Base-by-base conservation (phyloP, 2,113 vertebrate genomes). In the Oreocharis arfaki region DNA sequence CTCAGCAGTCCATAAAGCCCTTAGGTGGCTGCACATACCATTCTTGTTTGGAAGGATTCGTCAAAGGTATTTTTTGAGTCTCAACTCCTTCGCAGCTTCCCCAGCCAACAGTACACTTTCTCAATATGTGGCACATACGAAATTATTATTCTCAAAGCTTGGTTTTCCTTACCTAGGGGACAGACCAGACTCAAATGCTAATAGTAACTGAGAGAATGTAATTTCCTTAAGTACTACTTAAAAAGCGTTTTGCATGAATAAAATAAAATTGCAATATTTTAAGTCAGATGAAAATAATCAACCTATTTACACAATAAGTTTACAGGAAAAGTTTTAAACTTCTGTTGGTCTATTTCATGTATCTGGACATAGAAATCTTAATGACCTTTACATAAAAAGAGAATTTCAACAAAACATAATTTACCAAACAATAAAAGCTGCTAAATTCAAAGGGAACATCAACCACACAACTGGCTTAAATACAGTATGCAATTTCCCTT, bases 341-440 rank as follows among this genome's bases (percentile, higher is more conserved):
- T 86, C 32, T 18, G 13, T 37, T 69, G 21, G 21, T 74, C 39
- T 86, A 27, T 50, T 92, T 88, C 52, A 59, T 15, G 6, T 28
- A 37, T 22, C 41, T 60, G n/a, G 30, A 57, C 27, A 57, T 1
- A 70, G 13, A 63, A 59, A 93, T 39, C 35, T 32, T 46, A 53
- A 90, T 59, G 21, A 69, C 35, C 17, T 81, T 59, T 39, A 92
- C 39, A 49, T 24, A 52, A 78, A 64, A 89, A 78, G 57, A 79
- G 86, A 21, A 86, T 68, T 91, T 60, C 46, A 70, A 69, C 30
- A 76, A 53, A 97, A 91, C 10, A 35, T 77, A 65, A 89, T 92
- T 90, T 92, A 88, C 42, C 74, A 94, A 89, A 92, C 56, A 92
- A 57, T 33, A 84, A 60, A 88, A 95, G 61, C 89, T 84, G 47